Evolutionary conservation across 2,888 invertebrate species (phyloP).

Genomic region (Leptinotarsa rubiginosa): DNA sequence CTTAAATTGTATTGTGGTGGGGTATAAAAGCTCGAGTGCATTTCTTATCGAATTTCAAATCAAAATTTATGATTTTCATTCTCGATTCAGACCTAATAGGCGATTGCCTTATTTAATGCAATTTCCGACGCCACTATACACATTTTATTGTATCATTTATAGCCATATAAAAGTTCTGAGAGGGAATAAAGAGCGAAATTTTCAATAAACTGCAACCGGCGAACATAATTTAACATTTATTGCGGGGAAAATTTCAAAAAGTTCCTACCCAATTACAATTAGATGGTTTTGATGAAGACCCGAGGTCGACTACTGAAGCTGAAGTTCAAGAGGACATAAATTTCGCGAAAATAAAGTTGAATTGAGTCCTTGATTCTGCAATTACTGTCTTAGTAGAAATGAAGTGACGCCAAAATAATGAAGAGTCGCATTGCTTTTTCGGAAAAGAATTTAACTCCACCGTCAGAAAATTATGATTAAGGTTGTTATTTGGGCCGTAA

Average conservation of each 20-base stretch:
- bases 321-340: slow-evolving; percentile 17
- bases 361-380: slow-evolving; percentile 13
- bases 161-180: slow-evolving; percentile 36
- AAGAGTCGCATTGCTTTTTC: background rate
- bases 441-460: too few species aligned
- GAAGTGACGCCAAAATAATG: slow-evolving; percentile 9
- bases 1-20: slow-evolving; percentile 11
- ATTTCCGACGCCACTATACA: slow-evolving; percentile 15
- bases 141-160: slow-evolving; percentile 37
- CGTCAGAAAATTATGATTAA: too few species aligned
- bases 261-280: slow-evolving; percentile 37
- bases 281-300: slow-evolving; percentile 19
- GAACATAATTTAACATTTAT: slow-evolving; percentile 37
- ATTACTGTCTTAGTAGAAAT: slow-evolving; percentile 9
- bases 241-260: slow-evolving; percentile 28
- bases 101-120: slow-evolving; percentile 20
- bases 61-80: slow-evolving; percentile 20
- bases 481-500: too few species aligned
- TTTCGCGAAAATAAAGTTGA: slow-evolving; percentile 16
- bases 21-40: slow-evolving; percentile 11
- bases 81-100: slow-evolving; percentile 11
- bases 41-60: slow-evolving; percentile 18
- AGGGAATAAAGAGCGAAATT: slow-evolving; percentile 34
- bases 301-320: slow-evolving; percentile 1
- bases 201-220: slow-evolving; percentile 36